phyloP scores from a whole-genome alignment of 1,140 invertebrate genomes.

The Physella acuta region DNA sequence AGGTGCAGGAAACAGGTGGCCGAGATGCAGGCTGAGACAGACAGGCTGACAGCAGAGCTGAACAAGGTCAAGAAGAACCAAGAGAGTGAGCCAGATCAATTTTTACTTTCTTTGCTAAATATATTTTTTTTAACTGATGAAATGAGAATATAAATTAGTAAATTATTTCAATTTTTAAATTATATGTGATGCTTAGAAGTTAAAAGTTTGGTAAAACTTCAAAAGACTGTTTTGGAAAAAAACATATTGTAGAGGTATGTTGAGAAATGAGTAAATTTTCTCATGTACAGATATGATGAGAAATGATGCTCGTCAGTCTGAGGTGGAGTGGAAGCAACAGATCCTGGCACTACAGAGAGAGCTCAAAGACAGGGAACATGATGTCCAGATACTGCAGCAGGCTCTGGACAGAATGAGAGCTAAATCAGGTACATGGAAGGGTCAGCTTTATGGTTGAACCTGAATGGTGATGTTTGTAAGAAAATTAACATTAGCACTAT shows the following conservation, averaged over 20 bases:
- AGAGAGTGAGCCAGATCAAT: slow-evolving; percentile 31
- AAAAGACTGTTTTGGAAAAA: background rate
- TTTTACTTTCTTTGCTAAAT: background rate
- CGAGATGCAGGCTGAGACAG: slow-evolving; percentile 45
- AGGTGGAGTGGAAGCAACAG: slow-evolving; percentile 39
- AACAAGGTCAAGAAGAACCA: slow-evolving; percentile 40
- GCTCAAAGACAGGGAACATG: slow-evolving; percentile 46
- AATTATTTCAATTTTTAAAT: too few relatives aligned
- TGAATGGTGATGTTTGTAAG: too few relatives aligned
- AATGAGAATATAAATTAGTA: too few relatives aligned
- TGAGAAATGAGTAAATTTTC: background rate
- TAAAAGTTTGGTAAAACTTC: background rate
- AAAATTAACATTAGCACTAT: too few relatives aligned
- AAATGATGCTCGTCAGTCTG: slow-evolving; percentile 28
- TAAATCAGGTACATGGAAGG: slow-evolving; percentile 10
- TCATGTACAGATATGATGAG: slow-evolving; percentile 19
- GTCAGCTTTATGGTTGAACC: too few relatives aligned
- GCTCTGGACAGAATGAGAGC: slow-evolving; percentile 40
- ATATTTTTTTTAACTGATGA: background rate
- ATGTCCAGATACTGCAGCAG: slow-evolving; percentile 42
- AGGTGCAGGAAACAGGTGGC: slow-evolving; percentile 44
- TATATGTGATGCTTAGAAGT: too few relatives aligned
- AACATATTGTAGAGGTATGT: too few relatives aligned
- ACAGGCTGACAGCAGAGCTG: slow-evolving; percentile 44
- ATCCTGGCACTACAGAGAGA: slow-evolving; percentile 43